Evolutionary conservation across 2,797 vertebrate genomes (phyloP), one percentile per base, ranked within the genome.

Genomic region (Hephaestus fuliginosus): DNA sequence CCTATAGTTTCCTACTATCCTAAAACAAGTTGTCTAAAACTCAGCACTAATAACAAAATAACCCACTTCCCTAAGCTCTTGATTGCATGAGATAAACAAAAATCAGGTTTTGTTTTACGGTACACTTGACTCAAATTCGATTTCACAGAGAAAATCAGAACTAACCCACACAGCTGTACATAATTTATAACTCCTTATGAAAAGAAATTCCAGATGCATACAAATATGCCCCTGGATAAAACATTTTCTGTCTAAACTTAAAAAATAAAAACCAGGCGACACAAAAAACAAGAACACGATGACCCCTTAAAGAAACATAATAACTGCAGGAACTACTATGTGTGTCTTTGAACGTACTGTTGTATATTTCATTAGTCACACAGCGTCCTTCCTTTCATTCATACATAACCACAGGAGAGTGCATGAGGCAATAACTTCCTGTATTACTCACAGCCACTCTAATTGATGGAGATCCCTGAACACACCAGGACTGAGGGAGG

Each of bases 401-500:
- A 28, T 17, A 56, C 44, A 52, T 8, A 48, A 41, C 17, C 57
- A 33, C 13, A 69, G 44, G 2, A 8, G 17, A 3, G 41, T 33
- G 11, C 18, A 75, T 20, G 55, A 14, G 5, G 36, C 5, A 58
- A 15, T 44, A 28, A 66, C 46, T 17, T 52, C 7, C 57, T 33
- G 76, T 71, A 60, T 52, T 83, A 97, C 96, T 96, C 85, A 96
- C 96, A 96, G 91, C 95, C 95, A 96, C 17, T 95, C 86, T 64
- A 96, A 86, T 69, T 92, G 94, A 81, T 93, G 94, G 18, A 97
- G 95, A 66, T 96, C 95, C 63, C 87, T 84, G 88, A 97, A 97
- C 43, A 96, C 86, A 57, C 95, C 96, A 22, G 94, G 91, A 67
- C 91, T 96, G 48, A 97, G 93, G 6, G 77, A 74, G 7, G 90